Evolutionary conservation across 2,113 vertebrate genomes (phyloP).

Genomic region (Gorsachius goisagi): DNA sequence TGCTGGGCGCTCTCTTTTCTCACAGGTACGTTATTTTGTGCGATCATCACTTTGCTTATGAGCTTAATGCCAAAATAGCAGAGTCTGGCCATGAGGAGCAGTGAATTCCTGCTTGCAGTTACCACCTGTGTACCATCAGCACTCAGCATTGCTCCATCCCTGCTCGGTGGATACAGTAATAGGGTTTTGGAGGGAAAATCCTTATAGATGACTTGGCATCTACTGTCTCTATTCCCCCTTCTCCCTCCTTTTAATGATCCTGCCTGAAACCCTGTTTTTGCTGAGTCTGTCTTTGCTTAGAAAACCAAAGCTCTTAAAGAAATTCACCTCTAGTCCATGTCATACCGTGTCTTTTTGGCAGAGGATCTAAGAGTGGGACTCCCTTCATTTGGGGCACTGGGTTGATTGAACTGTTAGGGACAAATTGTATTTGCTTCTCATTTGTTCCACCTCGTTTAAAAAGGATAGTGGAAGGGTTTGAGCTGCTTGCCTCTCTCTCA

Average conservation of each 20-base stretch:
- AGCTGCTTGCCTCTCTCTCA: background rate
- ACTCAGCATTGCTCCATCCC: accelerated
- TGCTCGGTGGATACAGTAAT: accelerated
- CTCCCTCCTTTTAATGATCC: background rate
- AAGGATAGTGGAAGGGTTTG: background rate
- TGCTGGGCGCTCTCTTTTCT: background rate
- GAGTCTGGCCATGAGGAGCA: background rate
- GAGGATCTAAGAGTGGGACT: background rate
- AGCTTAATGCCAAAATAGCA: background rate
- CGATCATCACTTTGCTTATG: accelerated
- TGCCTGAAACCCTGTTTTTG: background rate
- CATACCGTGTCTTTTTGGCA: background rate
- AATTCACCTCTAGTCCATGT: background rate
- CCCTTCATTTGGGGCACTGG: background rate
- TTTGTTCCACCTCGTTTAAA: background rate
- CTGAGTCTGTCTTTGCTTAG: background rate
- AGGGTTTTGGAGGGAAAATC: background rate
- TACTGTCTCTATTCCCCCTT: background rate
- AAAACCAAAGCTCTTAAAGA: background rate
- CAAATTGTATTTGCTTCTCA: background rate
- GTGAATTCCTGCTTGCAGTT: accelerated
- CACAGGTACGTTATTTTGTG: background rate
- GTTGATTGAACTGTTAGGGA: background rate
- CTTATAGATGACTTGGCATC: background rate
- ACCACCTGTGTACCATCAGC: background rate